A percentile compares a stretch with the other conserved stretches of the same genome.
These are phyloP conservation scores for Heliothis subflexa DNA, from an alignment of 1,140 invertebrate genomes.

Conservation along the genomic window DNA sequence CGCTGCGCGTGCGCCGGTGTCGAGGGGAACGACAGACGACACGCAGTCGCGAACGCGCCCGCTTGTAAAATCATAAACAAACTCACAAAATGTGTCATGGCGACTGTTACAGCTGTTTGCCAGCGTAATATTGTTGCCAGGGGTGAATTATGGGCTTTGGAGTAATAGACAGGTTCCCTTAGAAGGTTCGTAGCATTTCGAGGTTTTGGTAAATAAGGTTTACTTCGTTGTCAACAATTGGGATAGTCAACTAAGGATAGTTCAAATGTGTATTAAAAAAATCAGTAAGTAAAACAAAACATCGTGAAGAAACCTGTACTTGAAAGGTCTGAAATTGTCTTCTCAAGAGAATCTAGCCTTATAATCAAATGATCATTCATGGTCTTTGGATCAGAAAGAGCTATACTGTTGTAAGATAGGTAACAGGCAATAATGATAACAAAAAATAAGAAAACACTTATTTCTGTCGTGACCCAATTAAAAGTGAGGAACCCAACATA, in stretches of 20 bases:
- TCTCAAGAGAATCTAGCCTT: no score
- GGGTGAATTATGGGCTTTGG: background rate
- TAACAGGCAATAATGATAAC: no score
- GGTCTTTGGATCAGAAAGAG: no score
- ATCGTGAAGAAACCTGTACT: background rate
- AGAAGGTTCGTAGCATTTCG: background rate
- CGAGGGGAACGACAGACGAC: conserved; percentile 42
- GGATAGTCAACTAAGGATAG: no score
- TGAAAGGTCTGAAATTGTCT: no score
- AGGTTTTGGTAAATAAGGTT: background rate
- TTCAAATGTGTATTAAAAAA: no score
- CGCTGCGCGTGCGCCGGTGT: conserved; percentile 51
- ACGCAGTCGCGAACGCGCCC: conserved; percentile 36
- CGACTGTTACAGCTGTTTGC: conserved; percentile 30
- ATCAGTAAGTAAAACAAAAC: no score
- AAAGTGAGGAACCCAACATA: no score
- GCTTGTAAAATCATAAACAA: conserved; percentile 47
- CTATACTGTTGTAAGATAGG: no score
- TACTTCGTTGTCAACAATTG: background rate
- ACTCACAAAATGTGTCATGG: conserved; percentile 45
- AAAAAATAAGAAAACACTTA: no score
- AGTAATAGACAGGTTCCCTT: background rate
- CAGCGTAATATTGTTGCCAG: conserved; percentile 13
- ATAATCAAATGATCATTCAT: no score
- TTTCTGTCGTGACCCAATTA: no score